Conservation (phyloP, 2,797 vertebrate species). For the Anguilla megastoma region DNA sequence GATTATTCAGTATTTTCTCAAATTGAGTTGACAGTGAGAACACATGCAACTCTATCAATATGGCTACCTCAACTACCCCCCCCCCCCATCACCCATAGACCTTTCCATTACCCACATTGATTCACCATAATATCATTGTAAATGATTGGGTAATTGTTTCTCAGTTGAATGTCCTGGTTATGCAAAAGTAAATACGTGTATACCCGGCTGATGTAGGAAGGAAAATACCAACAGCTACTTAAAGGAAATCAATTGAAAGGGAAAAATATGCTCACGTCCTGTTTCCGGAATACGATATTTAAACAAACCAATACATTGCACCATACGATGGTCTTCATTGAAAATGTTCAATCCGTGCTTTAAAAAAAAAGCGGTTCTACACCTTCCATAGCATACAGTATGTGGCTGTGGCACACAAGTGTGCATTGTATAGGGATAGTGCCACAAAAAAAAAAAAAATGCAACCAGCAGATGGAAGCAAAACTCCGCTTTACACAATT, state of each 20-base stretch:
- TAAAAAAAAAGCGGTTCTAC: no score
- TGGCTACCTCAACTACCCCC: not conserved
- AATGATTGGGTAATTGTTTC: not conserved
- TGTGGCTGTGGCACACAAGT: not conserved
- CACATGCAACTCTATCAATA: not conserved
- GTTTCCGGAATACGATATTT: not conserved
- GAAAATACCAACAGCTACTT: not conserved
- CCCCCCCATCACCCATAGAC: not conserved
- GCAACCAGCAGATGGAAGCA: slow-evolving; percentile 36
- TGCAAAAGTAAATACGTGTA: not conserved
- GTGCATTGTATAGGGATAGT: no score
- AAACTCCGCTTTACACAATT: not conserved
- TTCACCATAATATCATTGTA: not conserved
- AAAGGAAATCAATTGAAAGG: not conserved
- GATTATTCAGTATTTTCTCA: not conserved
- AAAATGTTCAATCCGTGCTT: not conserved
- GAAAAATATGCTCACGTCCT: not conserved
- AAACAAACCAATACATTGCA: not conserved
- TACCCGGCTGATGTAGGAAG: not conserved
- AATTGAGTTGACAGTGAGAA: not conserved
- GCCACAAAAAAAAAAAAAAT: no score
- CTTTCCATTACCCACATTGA: not conserved
- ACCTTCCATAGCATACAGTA: not conserved
- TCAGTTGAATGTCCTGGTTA: not conserved
- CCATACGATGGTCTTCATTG: not conserved